Evolutionary conservation across 2,113 vertebrate species (phyloP), one percentile per base, ranked within the genome.

Genomic region (Apus apus): DNA sequence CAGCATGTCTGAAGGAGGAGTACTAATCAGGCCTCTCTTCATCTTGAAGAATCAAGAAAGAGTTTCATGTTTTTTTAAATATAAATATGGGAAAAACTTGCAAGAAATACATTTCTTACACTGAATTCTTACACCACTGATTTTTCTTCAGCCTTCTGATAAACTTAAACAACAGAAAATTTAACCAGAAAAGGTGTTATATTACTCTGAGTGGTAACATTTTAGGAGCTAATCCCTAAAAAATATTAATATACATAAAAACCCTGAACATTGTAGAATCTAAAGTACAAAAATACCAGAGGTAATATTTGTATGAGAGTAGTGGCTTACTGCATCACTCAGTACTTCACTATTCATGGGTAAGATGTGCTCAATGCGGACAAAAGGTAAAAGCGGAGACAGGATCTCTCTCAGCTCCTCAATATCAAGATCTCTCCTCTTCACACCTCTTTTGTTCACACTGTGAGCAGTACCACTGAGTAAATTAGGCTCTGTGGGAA

Each of bases 11-110:
- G 99, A 99, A 77, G 99, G 99, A 95, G 99, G 99, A 85, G 99
- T 99, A 97, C 99, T 99, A 94, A 99, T 99, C 98, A 99, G 98
- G 94, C 99, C 99, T 96, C 99, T 98, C 97, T 99, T 99, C 97
- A 99, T 98, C 99, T 99, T 98, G 87, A 94, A 96, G 87, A 96
- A 89, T 95, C 84, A 95, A 93, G 89, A 94, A 94, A 86, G 32
- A 92, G 34, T 93, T 96, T 95, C 8, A 81, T 0, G 17, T 1
- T 2, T 1, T 74, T 82, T 54, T 46, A 32, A 74, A 79, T 32
- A 81, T 6, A 62, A 79, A 60, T 13, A 75, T 1, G 7, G 19
- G 53, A 53, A 77, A 85, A 90, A 40, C 20, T 50, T 54, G 32
- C 11, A 92, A 77, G 48, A 90, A 85, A 66, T 34, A 14, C 5